These are phyloP conservation scores for Drosophila longiperda DNA, from an alignment of 2,888 invertebrate genomes.

Conservation along the genomic window DNA sequence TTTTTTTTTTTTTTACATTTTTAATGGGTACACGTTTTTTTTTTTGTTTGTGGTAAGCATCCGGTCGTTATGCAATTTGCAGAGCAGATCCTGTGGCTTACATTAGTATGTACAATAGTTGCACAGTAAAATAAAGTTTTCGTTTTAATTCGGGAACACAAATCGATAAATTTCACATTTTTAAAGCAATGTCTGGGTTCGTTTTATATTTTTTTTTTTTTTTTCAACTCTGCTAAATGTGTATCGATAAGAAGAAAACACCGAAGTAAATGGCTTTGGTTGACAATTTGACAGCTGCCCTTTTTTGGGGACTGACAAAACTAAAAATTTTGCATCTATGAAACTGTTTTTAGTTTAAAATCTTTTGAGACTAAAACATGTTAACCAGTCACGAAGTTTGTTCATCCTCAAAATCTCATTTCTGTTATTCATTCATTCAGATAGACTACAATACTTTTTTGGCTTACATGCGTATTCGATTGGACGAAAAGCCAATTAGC, in stretches of 20 bases:
- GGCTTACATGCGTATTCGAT: not conserved
- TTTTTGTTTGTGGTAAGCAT: not conserved
- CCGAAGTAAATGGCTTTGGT: not conserved
- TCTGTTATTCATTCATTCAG: not conserved
- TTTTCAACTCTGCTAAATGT: not conserved
- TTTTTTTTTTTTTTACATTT: not conserved
- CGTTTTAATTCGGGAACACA: not conserved
- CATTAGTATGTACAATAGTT: not conserved
- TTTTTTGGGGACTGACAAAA: not conserved
- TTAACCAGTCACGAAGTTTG: constrained; percentile 1
- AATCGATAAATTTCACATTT: constrained; percentile 1
- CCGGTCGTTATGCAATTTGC: constrained; percentile 12
- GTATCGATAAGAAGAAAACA: not conserved
- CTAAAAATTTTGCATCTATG: not conserved
- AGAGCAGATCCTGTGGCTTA: not conserved
- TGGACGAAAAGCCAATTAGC: constrained; percentile 1
- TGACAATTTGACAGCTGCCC: not conserved
- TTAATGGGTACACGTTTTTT: not conserved
- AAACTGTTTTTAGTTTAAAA: not conserved
- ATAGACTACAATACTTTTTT: not conserved
- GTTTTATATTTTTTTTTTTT: not conserved
- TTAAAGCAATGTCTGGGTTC: not conserved
- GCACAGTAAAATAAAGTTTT: not conserved
- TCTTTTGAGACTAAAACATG: not conserved
- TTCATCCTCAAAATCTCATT: not conserved